These are phyloP conservation scores for Aurelia aurita DNA, from an alignment of 30 jellyfish, hydroid and myxozoan species.

Conservation along the genomic window DNA sequence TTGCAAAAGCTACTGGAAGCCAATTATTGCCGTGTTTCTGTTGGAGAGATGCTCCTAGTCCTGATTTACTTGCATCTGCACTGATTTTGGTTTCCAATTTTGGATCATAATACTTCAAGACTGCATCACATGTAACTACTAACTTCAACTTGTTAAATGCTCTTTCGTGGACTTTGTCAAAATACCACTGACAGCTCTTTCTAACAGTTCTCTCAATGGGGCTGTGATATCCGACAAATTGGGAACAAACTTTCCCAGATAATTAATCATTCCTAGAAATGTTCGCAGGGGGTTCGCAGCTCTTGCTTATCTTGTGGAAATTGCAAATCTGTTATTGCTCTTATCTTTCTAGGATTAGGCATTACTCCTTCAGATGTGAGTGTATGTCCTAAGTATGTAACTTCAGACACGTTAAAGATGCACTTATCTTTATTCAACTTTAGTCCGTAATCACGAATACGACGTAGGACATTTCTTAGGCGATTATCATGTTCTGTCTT, in stretches of 20 bases:
- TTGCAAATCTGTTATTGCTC: neutral
- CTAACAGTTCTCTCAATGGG: slow-evolving; percentile 40
- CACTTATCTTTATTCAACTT: neutral
- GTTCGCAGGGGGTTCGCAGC: too few species aligned
- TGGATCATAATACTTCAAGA: slow-evolving; percentile 38
- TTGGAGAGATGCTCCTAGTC: slow-evolving; percentile 46
- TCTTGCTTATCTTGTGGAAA: slow-evolving; percentile 5
- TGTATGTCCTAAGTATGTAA: neutral
- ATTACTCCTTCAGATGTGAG: too few species aligned
- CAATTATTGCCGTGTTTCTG: slow-evolving; percentile 43
- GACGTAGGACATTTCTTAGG: neutral
- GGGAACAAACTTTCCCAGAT: slow-evolving; percentile 13
- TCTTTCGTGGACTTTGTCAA: slow-evolving; percentile 16
- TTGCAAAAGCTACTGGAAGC: slow-evolving; percentile 25
- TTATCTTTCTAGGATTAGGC: neutral
- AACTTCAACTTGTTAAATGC: slow-evolving; percentile 39
- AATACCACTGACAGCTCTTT: neutral
- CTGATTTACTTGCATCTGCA: slow-evolving; percentile 38
- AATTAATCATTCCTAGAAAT: slow-evolving; percentile 11
- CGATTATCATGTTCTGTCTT: slow-evolving; percentile 15
- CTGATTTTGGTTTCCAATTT: slow-evolving; percentile 25
- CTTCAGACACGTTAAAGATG: neutral
- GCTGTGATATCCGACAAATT: slow-evolving; percentile 15
- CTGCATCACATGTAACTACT: slow-evolving; percentile 38
- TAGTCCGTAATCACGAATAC: neutral